Conservation (phyloP, 2,888 invertebrate species). For the Ligdia adustata region DNA sequence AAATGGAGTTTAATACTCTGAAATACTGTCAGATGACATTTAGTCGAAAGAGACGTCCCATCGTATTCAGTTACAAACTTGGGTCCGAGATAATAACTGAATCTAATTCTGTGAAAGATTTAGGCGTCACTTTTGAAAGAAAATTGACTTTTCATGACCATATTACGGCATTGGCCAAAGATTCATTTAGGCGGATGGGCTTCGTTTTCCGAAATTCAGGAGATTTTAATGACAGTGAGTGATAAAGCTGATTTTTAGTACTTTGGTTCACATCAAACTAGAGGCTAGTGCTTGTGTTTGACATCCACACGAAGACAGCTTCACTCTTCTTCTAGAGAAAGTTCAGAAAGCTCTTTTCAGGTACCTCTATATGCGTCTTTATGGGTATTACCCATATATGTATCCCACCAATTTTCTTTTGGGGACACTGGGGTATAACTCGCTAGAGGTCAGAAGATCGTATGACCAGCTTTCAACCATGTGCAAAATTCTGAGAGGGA, state of each 20-base stretch:
- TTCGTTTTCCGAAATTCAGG: background rate
- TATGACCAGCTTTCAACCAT: background rate
- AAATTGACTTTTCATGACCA: background rate
- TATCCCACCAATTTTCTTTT: background rate
- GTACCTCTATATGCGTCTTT: background rate
- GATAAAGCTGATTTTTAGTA: constrained; percentile 1
- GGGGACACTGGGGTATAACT: background rate
- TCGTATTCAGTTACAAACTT: background rate
- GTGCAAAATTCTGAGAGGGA: background rate
- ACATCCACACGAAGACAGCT: too few species aligned
- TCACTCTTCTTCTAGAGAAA: too few species aligned
- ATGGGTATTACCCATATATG: background rate
- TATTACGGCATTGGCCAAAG: background rate
- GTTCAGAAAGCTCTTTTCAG: too few species aligned
- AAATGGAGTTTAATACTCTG: background rate
- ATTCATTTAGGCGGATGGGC: background rate
- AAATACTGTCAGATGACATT: background rate
- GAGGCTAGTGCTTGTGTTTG: too few species aligned
- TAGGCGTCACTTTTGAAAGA: background rate
- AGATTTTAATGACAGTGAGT: background rate
- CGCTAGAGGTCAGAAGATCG: background rate
- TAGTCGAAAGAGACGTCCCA: background rate
- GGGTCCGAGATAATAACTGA: background rate
- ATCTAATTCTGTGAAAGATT: background rate
- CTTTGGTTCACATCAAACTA: too few species aligned